Percentiles rank a stretch among this genome's conserved stretches.
These are phyloP conservation scores for Plebejus argus DNA, from an alignment of 2,888 invertebrate species.

Conservation along the genomic window DNA sequence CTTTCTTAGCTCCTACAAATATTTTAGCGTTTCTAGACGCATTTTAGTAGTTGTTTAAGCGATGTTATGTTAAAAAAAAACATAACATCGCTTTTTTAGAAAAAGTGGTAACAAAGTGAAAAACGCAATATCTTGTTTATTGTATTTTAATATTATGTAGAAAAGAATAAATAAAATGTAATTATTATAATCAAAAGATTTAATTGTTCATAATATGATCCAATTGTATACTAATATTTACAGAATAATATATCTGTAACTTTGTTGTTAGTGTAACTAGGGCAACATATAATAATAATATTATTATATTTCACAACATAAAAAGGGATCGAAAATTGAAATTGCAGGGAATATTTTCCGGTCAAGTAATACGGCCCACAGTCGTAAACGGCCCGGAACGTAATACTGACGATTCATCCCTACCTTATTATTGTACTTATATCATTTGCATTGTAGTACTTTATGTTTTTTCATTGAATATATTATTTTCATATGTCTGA, in stretches of 20 bases:
- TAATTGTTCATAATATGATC: neutral
- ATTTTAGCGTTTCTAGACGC: no score
- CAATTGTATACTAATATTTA: no score
- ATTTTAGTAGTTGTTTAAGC: no score
- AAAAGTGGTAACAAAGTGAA: no score
- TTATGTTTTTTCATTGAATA: neutral
- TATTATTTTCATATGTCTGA: neutral
- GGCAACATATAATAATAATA: conserved; percentile 35
- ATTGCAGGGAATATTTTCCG: conserved; percentile 49
- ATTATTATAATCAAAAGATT: no score
- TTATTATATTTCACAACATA: conserved; percentile 37
- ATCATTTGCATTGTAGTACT: neutral
- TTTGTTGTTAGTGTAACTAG: neutral
- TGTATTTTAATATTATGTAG: no score
- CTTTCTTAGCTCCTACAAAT: no score
- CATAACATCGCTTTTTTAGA: no score
- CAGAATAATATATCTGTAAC: neutral
- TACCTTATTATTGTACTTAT: conserved; percentile 35
- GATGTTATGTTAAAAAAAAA: no score
- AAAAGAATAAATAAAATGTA: no score
- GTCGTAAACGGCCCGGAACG: conserved; percentile 60
- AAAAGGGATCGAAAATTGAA: conserved; percentile 46
- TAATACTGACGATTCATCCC: conserved; percentile 63
- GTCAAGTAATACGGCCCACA: conserved; percentile 53
- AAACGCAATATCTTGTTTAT: no score